Percentiles rank a stretch among this genome's conserved stretches.
phyloP scores from a whole-genome alignment of 2,888 invertebrate species.

The Lasioglossum calceatum region DNA sequence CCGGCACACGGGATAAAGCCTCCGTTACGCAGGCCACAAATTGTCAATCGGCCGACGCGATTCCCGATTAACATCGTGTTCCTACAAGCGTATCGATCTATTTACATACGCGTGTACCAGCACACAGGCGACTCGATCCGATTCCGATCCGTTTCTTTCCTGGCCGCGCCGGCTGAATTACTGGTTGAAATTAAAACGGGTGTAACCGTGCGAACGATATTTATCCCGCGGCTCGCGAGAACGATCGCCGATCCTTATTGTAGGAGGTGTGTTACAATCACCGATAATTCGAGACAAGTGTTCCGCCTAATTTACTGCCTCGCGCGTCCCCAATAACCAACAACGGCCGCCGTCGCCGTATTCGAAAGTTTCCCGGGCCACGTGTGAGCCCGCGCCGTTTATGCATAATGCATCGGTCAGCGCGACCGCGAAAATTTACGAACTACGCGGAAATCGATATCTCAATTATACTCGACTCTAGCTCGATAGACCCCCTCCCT shows the following conservation, averaged over 20 bases:
- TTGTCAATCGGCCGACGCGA: slow-evolving; percentile 33
- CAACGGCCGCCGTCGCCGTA: background rate
- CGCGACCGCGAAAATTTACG: slow-evolving; percentile 53
- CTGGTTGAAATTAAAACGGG: slow-evolving; percentile 43
- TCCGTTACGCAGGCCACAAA: slow-evolving; percentile 21
- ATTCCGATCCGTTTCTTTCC: background rate
- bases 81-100: slow-evolving; percentile 28
- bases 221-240: slow-evolving; percentile 22
- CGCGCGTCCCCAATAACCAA: slow-evolving; percentile 38
- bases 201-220: slow-evolving; percentile 41
- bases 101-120: slow-evolving; percentile 18
- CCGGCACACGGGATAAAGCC: slow-evolving; percentile 11
- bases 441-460: slow-evolving; percentile 46
- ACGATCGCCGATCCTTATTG: slow-evolving; percentile 43
- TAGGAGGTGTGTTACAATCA: slow-evolving; percentile 40
- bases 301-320: slow-evolving; percentile 58
- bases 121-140: background rate
- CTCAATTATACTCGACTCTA: slow-evolving; percentile 48
- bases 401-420: slow-evolving; percentile 53
- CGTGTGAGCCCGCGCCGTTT: slow-evolving; percentile 25
- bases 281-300: slow-evolving; percentile 60
- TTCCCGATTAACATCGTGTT: slow-evolving; percentile 36
- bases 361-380: slow-evolving; percentile 46
- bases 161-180: background rate
- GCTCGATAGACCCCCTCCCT: background rate